These are phyloP conservation scores for Pegea sp. DNA, from an alignment of 23 tunicate genomes.

Conservation along the genomic window DNA sequence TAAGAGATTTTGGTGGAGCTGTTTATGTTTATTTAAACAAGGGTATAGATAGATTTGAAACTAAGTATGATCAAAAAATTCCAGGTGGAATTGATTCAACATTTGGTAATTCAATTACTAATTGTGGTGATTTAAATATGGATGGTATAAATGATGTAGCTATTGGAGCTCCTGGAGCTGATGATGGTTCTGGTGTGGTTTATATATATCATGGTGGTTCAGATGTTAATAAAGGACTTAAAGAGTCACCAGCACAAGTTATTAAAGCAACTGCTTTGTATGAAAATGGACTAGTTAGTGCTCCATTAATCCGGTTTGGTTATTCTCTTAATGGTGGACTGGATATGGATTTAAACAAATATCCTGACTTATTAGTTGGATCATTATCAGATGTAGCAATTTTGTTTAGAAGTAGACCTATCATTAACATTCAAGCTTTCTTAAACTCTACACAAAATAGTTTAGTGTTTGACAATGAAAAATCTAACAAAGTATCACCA, in stretches of 20 bases:
- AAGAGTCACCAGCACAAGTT: conserved; percentile 43
- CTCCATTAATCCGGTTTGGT: not conserved
- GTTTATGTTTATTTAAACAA: conserved; percentile 79
- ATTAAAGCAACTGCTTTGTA: not conserved
- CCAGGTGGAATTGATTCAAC: conserved; percentile 29
- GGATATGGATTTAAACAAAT: conserved; percentile 79
- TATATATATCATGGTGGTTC: not conserved
- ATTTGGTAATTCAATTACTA: conserved; percentile 59
- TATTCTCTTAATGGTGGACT: conserved; percentile 25
- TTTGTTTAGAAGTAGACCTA: conserved; percentile 33
- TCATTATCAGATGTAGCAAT: conserved; percentile 51
- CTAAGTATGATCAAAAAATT: not conserved
- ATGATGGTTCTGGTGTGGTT: conserved; percentile 26
- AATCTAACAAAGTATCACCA: not conserved
- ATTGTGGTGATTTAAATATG: conserved; percentile 60
- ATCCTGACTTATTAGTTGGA: conserved; percentile 79
- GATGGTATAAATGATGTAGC: conserved; percentile 78
- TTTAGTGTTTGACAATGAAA: too few species aligned
- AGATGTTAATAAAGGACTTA: conserved; percentile 18
- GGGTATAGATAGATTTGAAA: conserved; percentile 24
- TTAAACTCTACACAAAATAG: not conserved
- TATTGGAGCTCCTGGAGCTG: conserved; percentile 83
- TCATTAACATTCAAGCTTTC: conserved; percentile 20
- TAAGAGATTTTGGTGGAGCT: conserved; percentile 53
- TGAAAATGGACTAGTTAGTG: not conserved